Percentiles rank a stretch among this genome's conserved stretches.
These are phyloP conservation scores for Bathynomus jamesi DNA, from an alignment of 1,140 invertebrate species.

Conservation along the genomic window DNA sequence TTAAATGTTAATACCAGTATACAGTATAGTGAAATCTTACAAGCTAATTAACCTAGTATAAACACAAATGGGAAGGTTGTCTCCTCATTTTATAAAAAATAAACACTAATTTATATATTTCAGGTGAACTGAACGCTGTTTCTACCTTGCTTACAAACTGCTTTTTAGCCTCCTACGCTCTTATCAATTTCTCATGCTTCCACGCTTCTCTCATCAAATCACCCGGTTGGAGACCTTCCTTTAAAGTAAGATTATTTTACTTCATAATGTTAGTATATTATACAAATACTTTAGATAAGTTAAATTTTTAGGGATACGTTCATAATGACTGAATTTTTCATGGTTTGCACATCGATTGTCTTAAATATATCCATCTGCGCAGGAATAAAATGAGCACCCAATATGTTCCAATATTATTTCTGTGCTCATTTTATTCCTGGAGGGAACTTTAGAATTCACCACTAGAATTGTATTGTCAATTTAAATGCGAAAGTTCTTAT, in stretches of 20 bases:
- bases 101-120: not conserved
- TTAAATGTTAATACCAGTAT: not conserved
- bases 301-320: not conserved
- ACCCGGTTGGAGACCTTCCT: slow-evolving; percentile 77
- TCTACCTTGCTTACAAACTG: slow-evolving; percentile 93
- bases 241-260: slow-evolving; percentile 68
- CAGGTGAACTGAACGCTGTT: slow-evolving; percentile 78
- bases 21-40: not conserved
- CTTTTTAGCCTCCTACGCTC: slow-evolving; percentile 88
- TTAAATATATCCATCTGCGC: not conserved
- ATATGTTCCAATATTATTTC: not conserved
- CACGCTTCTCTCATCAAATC: slow-evolving; percentile 74
- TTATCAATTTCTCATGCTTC: slow-evolving; percentile 96
- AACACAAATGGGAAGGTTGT: too few relatives aligned
- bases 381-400: not conserved
- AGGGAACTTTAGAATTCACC: not conserved
- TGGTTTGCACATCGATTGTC: not conserved
- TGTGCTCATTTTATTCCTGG: not conserved
- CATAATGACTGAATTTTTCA: not conserved
- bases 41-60: not conserved
- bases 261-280: too few relatives aligned
- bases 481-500: not conserved
- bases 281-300: not conserved
- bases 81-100: not conserved
- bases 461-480: not conserved